Evolutionary conservation across 2,888 invertebrate species (phyloP).

Genomic region (Spicauda simplicius): DNA sequence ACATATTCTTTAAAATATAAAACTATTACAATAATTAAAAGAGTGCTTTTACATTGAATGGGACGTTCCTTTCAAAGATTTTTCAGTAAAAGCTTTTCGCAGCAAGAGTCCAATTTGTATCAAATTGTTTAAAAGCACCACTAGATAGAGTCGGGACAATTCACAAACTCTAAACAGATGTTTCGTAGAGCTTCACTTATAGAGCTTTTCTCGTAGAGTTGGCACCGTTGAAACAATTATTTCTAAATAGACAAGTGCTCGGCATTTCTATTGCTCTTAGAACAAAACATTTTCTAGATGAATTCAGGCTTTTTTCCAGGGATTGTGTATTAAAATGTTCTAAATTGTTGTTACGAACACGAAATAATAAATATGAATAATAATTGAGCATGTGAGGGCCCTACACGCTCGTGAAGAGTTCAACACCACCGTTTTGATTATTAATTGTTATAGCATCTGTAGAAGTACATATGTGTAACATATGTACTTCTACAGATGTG

Average conservation of each 20-base stretch:
- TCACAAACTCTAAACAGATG: slow-evolving; percentile 10
- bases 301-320: background rate
- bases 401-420: no score
- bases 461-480: no score
- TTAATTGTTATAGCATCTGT: no score
- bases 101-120: slow-evolving; percentile 8
- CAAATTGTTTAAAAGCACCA: slow-evolving; percentile 19
- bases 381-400: no score
- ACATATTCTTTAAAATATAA: background rate
- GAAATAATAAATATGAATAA: no score
- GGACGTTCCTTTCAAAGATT: background rate
- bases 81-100: background rate
- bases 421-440: no score
- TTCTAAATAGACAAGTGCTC: background rate
- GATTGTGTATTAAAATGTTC: background rate
- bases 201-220: background rate
- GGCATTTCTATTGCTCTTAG: background rate
- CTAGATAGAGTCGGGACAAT: slow-evolving; percentile 18
- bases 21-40: background rate
- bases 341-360: no score
- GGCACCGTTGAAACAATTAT: background rate
- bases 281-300: background rate
- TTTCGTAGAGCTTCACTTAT: slow-evolving; percentile 8
- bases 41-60: background rate
- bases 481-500: no score